These are phyloP conservation scores for Caenorhabditis doughertyi DNA, from an alignment of 2,888 invertebrate genomes.

Conservation along the genomic window DNA sequence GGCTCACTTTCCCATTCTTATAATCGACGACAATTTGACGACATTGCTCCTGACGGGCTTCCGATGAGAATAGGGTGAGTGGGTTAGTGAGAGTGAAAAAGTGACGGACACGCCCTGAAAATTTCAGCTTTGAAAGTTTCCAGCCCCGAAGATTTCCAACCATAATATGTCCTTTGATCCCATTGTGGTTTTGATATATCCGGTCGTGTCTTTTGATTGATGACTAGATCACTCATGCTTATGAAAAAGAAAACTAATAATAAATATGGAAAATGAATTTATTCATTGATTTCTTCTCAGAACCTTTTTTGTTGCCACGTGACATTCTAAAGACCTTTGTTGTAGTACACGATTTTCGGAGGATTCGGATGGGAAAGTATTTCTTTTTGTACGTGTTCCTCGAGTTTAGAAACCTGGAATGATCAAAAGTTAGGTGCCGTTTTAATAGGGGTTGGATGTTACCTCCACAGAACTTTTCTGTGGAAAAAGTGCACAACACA, in stretches of 20 bases:
- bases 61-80: constrained; percentile 89
- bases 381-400: constrained; percentile 87
- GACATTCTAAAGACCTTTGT: constrained; percentile 90
- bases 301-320: not conserved
- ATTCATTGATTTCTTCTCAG: not conserved
- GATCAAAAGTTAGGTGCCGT: constrained; percentile 79
- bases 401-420: constrained; percentile 84
- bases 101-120: constrained; percentile 90
- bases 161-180: constrained; percentile 88
- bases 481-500: constrained; percentile 95
- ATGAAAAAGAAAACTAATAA: constrained; percentile 19
- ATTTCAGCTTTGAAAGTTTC: not conserved
- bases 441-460: no score
- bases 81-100: constrained; percentile 95
- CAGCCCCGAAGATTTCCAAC: no score
- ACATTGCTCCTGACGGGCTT: constrained; percentile 88
- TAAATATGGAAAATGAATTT: constrained; percentile 17
- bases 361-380: constrained; percentile 86
- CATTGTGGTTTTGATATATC: constrained; percentile 91
- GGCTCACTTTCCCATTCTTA: constrained; percentile 86
- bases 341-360: constrained; percentile 88
- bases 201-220: constrained; percentile 75
- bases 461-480: constrained; percentile 87
- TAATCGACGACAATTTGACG: constrained; percentile 89
- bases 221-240: constrained; percentile 65